Evolutionary conservation across 2,888 invertebrate genomes (phyloP).

Genomic region (Troides helena): DNA sequence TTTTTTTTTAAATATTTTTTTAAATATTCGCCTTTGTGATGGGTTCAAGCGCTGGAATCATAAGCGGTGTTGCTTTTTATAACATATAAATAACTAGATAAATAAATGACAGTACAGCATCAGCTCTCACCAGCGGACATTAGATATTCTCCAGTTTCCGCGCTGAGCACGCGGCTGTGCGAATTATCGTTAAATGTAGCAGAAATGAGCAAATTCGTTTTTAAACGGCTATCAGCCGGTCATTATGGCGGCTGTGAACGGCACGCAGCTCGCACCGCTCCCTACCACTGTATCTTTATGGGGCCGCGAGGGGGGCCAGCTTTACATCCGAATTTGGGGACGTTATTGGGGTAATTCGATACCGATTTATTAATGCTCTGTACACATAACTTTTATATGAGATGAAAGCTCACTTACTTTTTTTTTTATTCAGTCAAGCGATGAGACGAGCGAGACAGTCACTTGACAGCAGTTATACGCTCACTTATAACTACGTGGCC

Average conservation of each 20-base stretch:
- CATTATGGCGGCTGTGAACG: slow-evolving; percentile 73
- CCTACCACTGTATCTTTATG: slow-evolving; percentile 29
- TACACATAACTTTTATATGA: not conserved
- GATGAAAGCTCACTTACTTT: not conserved
- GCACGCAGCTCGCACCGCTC: slow-evolving; percentile 42
- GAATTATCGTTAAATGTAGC: slow-evolving; percentile 76
- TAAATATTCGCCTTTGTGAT: no score
- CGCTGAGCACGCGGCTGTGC: slow-evolving; percentile 21
- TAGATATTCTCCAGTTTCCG: slow-evolving; percentile 3
- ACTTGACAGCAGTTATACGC: no score
- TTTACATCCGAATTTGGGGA: slow-evolving; percentile 26
- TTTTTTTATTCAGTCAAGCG: no score
- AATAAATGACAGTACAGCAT: not conserved
- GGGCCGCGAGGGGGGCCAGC: slow-evolving; percentile 1
- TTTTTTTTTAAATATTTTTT: no score
- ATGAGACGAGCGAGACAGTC: no score
- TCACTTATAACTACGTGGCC: no score
- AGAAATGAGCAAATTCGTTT: slow-evolving; percentile 82
- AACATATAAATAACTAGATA: no score
- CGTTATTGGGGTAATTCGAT: slow-evolving; percentile 15
- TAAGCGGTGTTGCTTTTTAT: no score
- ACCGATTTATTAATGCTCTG: slow-evolving; percentile 10
- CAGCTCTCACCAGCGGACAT: not conserved
- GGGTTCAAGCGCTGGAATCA: no score
- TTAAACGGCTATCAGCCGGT: slow-evolving; percentile 80